Evolutionary conservation across 2,888 invertebrate species (phyloP).

Genomic region (Eilema griseolum): DNA sequence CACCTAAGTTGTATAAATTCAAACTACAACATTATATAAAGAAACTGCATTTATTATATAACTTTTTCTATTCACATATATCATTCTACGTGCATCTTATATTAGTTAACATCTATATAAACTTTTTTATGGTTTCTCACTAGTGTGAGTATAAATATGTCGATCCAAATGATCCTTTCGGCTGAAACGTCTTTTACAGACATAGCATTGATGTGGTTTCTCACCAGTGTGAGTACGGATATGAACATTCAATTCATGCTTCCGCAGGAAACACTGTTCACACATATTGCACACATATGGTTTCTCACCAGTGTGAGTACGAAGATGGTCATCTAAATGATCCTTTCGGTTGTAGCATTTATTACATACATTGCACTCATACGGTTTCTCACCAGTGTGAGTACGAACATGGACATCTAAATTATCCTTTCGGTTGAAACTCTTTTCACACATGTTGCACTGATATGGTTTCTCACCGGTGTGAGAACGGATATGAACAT

Average conservation of each 20-base stretch:
- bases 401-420: background rate
- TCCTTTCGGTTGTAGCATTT: background rate
- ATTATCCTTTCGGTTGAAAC: background rate
- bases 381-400: background rate
- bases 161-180: background rate
- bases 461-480: slow-evolving; percentile 9
- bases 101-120: no score
- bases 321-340: background rate
- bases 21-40: no score
- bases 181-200: background rate
- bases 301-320: slow-evolving; percentile 5
- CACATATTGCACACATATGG: background rate
- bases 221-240: slow-evolving; percentile 1
- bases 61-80: no score
- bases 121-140: no score
- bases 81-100: no score
- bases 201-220: background rate
- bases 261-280: background rate
- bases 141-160: background rate
- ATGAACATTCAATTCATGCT: background rate
- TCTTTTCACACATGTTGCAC: background rate
- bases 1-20: no score
- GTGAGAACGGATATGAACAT: background rate
- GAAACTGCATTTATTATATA: no score
- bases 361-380: background rate